Conservation (phyloP, 2,888 invertebrate genomes). For the Amaurobius ferox region DNA sequence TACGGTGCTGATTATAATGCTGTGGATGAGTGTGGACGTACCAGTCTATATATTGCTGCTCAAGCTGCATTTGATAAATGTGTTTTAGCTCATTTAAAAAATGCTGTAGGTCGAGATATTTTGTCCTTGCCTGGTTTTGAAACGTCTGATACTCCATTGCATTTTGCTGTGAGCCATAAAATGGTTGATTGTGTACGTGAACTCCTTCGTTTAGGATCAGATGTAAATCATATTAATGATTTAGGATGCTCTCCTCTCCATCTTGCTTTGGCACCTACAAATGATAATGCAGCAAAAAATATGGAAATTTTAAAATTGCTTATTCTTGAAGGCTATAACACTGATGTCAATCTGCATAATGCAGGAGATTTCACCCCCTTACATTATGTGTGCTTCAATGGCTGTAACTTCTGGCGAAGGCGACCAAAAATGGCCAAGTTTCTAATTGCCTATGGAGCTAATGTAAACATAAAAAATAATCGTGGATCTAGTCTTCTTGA, state of each 20-base stretch:
- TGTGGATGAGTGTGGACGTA: conserved; percentile 76
- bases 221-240: conserved; percentile 76
- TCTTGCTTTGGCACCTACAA: conserved; percentile 75
- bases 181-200: conserved; percentile 76
- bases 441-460: conserved; percentile 77
- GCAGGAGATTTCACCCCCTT: conserved; percentile 75
- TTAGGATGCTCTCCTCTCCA: conserved; percentile 76
- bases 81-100: conserved; percentile 76
- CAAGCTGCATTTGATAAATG: conserved; percentile 75
- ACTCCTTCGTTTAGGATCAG: conserved; percentile 76
- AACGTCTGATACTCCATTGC: conserved; percentile 76
- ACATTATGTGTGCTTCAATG: conserved; percentile 77
- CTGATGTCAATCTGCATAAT: conserved; percentile 76
- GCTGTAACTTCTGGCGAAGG: conserved; percentile 75
- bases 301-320: conserved; percentile 75
- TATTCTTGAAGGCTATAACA: conserved; percentile 76
- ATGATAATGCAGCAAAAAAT: conserved; percentile 75
- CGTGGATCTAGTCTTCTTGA: conserved; percentile 75
- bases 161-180: conserved; percentile 76
- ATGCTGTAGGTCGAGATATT: conserved; percentile 77
- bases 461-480: conserved; percentile 75
- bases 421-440: conserved; percentile 76
- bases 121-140: conserved; percentile 76
- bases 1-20: conserved; percentile 78
- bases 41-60: conserved; percentile 77